Evolutionary conservation across 2,797 vertebrate genomes (phyloP), one percentile per base, ranked within the genome.

Genomic region (Falco biarmicus): DNA sequence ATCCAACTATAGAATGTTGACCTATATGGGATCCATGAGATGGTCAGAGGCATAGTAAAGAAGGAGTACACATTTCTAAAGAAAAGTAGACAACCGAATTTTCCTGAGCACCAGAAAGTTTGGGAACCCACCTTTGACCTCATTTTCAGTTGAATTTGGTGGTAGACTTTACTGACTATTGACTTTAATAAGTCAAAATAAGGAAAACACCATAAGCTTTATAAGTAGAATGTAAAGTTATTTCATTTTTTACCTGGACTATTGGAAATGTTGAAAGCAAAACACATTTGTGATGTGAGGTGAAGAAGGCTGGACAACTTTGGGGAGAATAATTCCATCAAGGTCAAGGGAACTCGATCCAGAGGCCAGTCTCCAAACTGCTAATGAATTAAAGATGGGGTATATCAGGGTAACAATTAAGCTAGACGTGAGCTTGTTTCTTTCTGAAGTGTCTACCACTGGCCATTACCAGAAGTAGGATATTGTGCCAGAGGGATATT

Each of bases 21-120:
- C 15, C 9, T 0, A 68, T 50, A 11, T 0, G 18, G 18, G 24
- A 63, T 5, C 5, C 47, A 7, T 22, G 5, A 50, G 10, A 31
- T 51, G 2, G 10, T 34, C n/a, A 50, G 24, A 85, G 22, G 3
- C 18, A 21, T 21, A 50, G 15, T 17, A 76, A 51, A 60, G 8
- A 7, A 5, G 5, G 5, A 59, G 13, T 17, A n/a, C 3, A 1
- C 8, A 41, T 32, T 78, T 90, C n/a, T 64, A 41, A 84, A n/a
- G 10, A 47, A 11, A 71, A 90, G n/a, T 19, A 57, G 11, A 4
- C 18, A 78, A 51, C 3, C 28, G 1, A 45, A 37, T 78, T 84
- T 61, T 59, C 21, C 54, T 45, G 28, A 57, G 82, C 2, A 32
- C 2, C 7, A 25, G 11, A 54, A 78, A 78, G 9, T n/a, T 60